Conservation (phyloP, 2,113 vertebrate species). For the Eptatretus burgeri region DNA sequence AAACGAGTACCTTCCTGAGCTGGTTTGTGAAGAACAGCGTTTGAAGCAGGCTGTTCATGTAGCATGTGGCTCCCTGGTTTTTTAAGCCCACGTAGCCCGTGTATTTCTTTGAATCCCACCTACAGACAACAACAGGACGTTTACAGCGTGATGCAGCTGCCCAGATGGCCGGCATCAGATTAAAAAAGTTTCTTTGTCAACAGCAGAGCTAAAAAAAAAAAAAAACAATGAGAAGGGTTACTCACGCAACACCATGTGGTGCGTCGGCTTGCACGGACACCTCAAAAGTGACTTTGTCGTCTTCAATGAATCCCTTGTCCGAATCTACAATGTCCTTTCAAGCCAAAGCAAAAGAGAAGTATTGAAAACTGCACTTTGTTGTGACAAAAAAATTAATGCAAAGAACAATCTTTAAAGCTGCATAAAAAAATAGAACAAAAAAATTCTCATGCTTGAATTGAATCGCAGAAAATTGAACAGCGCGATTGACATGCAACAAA, state of each 20-base stretch:
- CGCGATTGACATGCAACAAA: no score
- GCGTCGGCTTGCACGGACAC: conserved; percentile 92
- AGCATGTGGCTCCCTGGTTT: conserved; percentile 96
- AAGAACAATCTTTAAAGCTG: no score
- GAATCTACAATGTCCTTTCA: conserved; percentile 80
- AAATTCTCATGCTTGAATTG: no score
- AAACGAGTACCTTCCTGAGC: conserved; percentile 40
- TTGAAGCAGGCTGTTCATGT: conserved; percentile 97
- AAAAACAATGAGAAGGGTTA: conserved; percentile 10
- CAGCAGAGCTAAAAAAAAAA: no score
- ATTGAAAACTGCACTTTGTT: no score
- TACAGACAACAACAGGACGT: conserved; percentile 15
- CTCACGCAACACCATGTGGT: conserved; percentile 89
- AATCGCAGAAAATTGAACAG: no score
- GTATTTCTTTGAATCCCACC: conserved; percentile 99
- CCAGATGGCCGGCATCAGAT: not conserved
- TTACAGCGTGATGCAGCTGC: not conserved
- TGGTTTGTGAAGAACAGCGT: conserved; percentile 98
- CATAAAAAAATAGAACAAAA: no score
- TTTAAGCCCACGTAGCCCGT: conserved; percentile 92
- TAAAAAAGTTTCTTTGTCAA: no score
- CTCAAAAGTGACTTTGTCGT: conserved; percentile 95
- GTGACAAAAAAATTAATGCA: no score
- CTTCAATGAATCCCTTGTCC: conserved; percentile 78
- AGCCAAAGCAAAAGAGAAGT: not conserved